Base-by-base conservation (phyloP, 2,113 vertebrate species). In the Ceuthmochares aereus region DNA sequence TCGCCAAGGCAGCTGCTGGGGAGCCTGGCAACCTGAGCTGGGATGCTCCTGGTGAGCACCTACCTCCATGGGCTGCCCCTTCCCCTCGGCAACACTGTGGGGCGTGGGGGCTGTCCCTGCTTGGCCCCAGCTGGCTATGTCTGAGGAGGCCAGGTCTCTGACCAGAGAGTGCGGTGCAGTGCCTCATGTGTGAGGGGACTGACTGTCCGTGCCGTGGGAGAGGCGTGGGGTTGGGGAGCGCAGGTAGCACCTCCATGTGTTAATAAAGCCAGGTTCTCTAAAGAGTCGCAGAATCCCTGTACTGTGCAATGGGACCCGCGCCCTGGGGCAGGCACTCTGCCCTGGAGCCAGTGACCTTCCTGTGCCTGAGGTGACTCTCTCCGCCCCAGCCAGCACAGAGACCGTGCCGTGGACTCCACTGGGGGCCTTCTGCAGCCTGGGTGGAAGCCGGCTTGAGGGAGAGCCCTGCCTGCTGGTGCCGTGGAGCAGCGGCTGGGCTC, bases 251-350 rank as follows among this genome's bases (percentile, higher is more conserved):
- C 10, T 22, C 1, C 2, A 17, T 56, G 49, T 4, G 0, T 87
- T 85, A 96, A 96, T 97, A 97, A 97, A 97, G 78, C 54, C 84
- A 36, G 90, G 84, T 95, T 95, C 94, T 94, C 36, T 70, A 83
- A 94, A 82, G 58, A 56, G 68, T 67, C 9, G 18, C 23, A 36
- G 95, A 27, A 11, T 93, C 73, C 42, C 75, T 96, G 84, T 96
- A 54, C 95, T 93, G 62, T 93, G 74, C 91, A 92, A 22, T 84
- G 87, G 87, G 34, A 93, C n/a, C 51, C 34, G 22, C 7, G 25
- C 76, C 32, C n/a, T n/a, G 40, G 51, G 76, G 45, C 6, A 7
- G 26, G 45, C 37, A 74, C 66, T 64, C 36, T 40, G 52, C 3
- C 6, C 55, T 29, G 40, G 32, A 59, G 58, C 21, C 12, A 21